phyloP scores from a whole-genome alignment of 2,888 invertebrate species.

The Aphrophora alni region DNA sequence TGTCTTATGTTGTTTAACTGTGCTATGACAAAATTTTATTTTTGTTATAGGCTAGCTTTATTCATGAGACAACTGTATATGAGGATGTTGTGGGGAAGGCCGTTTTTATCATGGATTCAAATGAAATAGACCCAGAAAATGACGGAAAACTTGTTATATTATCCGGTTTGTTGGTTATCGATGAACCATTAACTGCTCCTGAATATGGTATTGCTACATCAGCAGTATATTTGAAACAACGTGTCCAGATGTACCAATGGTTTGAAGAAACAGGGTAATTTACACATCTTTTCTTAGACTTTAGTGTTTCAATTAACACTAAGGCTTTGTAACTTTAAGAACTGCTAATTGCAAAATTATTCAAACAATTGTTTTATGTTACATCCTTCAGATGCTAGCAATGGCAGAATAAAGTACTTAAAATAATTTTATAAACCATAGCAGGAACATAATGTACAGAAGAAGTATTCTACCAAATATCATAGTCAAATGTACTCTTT shows the following conservation, averaged over 20 bases:
- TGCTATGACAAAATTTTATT: no score
- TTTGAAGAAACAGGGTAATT: constrained; percentile 62
- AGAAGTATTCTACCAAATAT: no score
- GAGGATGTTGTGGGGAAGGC: background rate
- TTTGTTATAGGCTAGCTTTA: background rate
- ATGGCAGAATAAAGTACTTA: no score
- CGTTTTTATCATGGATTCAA: background rate
- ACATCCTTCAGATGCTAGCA: no score
- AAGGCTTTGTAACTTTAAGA: no score
- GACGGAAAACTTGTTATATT: constrained; percentile 81
- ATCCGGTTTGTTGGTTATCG: constrained; percentile 72
- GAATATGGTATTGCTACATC: constrained; percentile 85
- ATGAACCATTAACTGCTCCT: constrained; percentile 84
- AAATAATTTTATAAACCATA: no score
- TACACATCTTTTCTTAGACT: background rate
- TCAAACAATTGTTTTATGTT: no score
- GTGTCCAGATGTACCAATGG: constrained; percentile 96
- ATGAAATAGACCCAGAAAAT: constrained; percentile 55
- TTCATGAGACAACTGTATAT: background rate
- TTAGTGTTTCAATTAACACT: no score
- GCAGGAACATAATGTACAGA: no score
- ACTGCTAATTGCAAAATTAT: no score
- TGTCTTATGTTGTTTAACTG: no score
- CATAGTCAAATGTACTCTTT: no score
- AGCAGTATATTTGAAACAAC: constrained; percentile 81